Conservation (phyloP, 2,888 invertebrate genomes). For the Yponomeuta cagnagella region DNA sequence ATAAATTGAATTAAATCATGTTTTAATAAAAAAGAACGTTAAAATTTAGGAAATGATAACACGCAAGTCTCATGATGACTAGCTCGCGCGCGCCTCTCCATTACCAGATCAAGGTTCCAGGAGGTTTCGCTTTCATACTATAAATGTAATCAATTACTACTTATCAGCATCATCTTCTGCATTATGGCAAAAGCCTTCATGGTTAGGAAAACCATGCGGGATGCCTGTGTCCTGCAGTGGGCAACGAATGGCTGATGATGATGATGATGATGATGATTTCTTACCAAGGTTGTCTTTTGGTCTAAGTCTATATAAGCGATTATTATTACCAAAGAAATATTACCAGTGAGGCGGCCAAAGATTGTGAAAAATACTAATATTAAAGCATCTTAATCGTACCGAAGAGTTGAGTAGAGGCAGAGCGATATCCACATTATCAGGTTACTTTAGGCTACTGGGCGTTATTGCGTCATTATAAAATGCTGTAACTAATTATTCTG, state of each 20-base stretch:
- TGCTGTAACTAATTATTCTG: constrained; percentile 27
- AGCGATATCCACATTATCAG: constrained; percentile 70
- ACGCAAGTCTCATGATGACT: no score
- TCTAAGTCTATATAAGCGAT: no score
- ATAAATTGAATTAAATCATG: no score
- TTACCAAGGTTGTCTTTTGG: no score
- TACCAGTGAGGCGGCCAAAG: constrained; percentile 23
- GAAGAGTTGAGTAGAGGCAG: constrained; percentile 68
- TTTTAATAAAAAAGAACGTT: no score
- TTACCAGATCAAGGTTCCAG: neutral
- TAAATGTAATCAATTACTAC: neutral
- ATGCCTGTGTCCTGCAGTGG: no score
- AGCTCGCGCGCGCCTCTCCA: neutral
- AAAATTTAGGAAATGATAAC: no score
- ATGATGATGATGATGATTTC: no score
- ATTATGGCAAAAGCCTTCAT: no score
- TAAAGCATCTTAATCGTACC: constrained; percentile 69
- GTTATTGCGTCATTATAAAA: constrained; percentile 25
- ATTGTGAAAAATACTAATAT: constrained; percentile 53
- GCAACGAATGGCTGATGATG: no score
- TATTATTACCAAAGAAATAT: neutral
- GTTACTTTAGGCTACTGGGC: constrained; percentile 75
- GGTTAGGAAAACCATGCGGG: no score
- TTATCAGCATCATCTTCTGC: neutral
- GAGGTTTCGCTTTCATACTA: neutral